Base-by-base conservation (phyloP, 1,140 invertebrate genomes). In the Achroia grisella region DNA sequence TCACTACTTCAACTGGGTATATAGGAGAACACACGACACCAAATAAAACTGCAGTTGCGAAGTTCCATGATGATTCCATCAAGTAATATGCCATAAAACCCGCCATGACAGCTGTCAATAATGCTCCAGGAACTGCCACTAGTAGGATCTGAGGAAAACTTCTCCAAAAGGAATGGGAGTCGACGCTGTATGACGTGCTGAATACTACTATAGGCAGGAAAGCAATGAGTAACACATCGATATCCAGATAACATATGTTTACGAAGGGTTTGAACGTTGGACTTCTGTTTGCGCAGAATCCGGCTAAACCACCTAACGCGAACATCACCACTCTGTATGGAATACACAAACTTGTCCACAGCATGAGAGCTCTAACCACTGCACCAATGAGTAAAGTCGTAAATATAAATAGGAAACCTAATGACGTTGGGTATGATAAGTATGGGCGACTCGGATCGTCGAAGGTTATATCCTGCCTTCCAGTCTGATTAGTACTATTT, bases 291-390 rank as follows among this genome's bases (percentile, higher is more conserved):
- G 77, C 70, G 33, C 64, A 69, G 41, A 71, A 74, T 6, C 79
- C 79, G 8, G 62, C 52, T 0, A 77, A 27, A 9, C 73, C 79
- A 1, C 79, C 79, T 1, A 83, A 12, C 2, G 51, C 44, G 27
- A 83, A 83, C 79, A 83, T 81, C 8, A 83, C 51, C 0, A 78
- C 67, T 42, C 77, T 43, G 12, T 81, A 81, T 0, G 79, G 76
- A 10, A 83, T 17, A 40, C 64, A 69, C 42, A 70, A 52, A 12
- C 52, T 65, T 0, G 69, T 69, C 48, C 62, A 71, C 2, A 81
- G 56, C 67, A 83, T 76, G 0, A 76, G 11, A 2, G 64, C 50
- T 33, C 79, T 62, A n/a, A 81, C 49, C 8, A 78, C 15, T 2
- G 79, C 77, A 2, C 79, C 77, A 8, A 71, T 45, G 2, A 83